Percentiles rank a stretch among this genome's conserved stretches.
phyloP scores from a whole-genome alignment of 2,113 vertebrate genomes.

The Tragelaphus strepsiceros region DNA sequence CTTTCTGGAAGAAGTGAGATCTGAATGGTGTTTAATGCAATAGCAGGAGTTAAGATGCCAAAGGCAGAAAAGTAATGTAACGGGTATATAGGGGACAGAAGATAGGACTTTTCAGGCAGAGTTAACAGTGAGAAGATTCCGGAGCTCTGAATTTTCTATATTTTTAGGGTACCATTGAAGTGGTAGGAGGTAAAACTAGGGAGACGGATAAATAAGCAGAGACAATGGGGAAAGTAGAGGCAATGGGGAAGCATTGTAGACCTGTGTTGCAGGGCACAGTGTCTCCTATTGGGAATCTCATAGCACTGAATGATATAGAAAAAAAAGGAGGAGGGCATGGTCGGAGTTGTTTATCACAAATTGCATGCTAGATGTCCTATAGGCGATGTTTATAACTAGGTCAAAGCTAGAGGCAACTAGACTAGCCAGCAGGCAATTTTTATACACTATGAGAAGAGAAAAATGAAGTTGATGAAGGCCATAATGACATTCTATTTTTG shows the following conservation, averaged over 20 bases:
- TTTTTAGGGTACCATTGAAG: not conserved
- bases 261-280: not conserved
- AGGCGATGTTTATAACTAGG: not conserved
- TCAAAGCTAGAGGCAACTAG: constrained; percentile 11
- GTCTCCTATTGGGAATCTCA: not conserved
- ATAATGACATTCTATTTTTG: not conserved
- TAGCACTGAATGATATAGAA: not conserved
- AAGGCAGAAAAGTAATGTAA: not conserved
- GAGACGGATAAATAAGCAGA: not conserved
- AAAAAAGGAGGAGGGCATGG: not conserved
- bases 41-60: not conserved
- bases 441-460: not conserved
- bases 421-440: not conserved
- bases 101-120: not conserved
- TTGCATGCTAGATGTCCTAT: not conserved
- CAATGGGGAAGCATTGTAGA: not conserved
- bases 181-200: not conserved
- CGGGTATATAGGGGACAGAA: not conserved
- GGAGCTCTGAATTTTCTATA: not conserved
- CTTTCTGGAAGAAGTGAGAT: not conserved
- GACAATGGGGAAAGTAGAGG: not conserved
- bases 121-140: not conserved
- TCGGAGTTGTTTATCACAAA: not conserved
- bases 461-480: not conserved
- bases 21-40: not conserved